These are phyloP conservation scores for Capromys pilorides DNA, from an alignment of 2,797 vertebrate genomes.

Conservation along the genomic window DNA sequence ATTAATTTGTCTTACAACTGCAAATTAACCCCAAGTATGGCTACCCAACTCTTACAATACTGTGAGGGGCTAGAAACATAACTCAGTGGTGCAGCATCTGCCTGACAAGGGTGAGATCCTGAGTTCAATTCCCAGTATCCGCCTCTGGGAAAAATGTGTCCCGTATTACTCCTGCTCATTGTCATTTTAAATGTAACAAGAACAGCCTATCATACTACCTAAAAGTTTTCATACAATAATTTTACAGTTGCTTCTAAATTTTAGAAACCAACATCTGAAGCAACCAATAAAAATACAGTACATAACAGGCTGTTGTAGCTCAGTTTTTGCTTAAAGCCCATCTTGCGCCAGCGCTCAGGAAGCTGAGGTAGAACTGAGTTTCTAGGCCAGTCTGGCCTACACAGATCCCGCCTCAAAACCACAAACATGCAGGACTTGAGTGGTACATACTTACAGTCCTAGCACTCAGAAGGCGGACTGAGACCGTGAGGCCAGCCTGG, in stretches of 20 bases:
- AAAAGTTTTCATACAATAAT: constrained; percentile 2
- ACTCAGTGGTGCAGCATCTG: too few relatives aligned
- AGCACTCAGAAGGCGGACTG: too few relatives aligned
- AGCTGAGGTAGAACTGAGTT: neutral
- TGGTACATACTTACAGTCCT: too few relatives aligned
- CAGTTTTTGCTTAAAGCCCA: constrained; percentile 11
- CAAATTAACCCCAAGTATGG: constrained; percentile 58
- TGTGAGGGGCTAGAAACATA: too few relatives aligned
- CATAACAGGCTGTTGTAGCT: neutral
- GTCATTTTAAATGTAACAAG: neutral
- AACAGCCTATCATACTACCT: neutral
- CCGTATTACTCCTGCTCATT: neutral
- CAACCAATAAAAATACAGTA: neutral
- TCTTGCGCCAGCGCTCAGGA: neutral
- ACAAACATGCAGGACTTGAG: too few relatives aligned
- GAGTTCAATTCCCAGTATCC: too few relatives aligned
- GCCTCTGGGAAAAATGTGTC: neutral
- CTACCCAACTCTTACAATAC: neutral
- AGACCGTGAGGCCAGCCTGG: neutral
- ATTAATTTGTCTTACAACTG: constrained; percentile 22
- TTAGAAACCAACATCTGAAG: constrained; percentile 7
- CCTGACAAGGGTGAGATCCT: too few relatives aligned
- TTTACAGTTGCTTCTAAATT: constrained; percentile 29
- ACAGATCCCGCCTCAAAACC: too few relatives aligned
- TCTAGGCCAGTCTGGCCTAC: neutral